Evolutionary conservation across 2,113 vertebrate genomes (phyloP), one percentile per base, ranked within the genome.

Genomic region (Labeo rohita): DNA sequence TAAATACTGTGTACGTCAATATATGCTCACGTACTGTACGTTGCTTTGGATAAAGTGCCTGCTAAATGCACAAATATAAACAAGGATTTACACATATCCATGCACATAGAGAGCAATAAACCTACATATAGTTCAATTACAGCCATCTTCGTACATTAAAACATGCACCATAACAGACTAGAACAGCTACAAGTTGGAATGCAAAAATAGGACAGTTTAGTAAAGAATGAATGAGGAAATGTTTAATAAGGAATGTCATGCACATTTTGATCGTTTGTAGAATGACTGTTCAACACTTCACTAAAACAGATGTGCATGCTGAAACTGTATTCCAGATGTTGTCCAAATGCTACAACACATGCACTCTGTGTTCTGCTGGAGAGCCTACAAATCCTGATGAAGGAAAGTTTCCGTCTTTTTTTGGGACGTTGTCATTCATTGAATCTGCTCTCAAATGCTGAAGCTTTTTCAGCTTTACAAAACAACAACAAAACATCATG

Each of bases 231-330:
- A 78, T 0, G 8, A 39, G 8, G 3, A 16, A 77, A 36, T 7
- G 4, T 76, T 76, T 8, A 76, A 76, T 34, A 52, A 76, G 49
- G 68, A 72, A 72, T 72, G 68, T 28, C 28, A 18, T 21, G 75
- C 23, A 52, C 2, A 11, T 54, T 77, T 54, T 36, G 34, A 52
- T 36, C 3, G 0, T 49, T 50, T 49, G 56, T 18, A 28, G 36
- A 65, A 21, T 12, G 36, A 1, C 5, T 34, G 79, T 49, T 63
- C 39, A 68, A 4, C 80, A 21, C 5, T 16, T 80, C 56, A 70
- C 39, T 28, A 82, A 82, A 68, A 68, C 80, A 82, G 39, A 70
- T 82, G 80, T 82, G 80, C 63, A 66, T 21, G 63, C 28, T 68
- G 52, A 9, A 18, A 54, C 16, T 70, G 47, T 10, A 39, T 82